Evolutionary conservation across 2,797 vertebrate species (phyloP), one percentile per base, ranked within the genome.

Genomic region (Silurus lanzhouensis): DNA sequence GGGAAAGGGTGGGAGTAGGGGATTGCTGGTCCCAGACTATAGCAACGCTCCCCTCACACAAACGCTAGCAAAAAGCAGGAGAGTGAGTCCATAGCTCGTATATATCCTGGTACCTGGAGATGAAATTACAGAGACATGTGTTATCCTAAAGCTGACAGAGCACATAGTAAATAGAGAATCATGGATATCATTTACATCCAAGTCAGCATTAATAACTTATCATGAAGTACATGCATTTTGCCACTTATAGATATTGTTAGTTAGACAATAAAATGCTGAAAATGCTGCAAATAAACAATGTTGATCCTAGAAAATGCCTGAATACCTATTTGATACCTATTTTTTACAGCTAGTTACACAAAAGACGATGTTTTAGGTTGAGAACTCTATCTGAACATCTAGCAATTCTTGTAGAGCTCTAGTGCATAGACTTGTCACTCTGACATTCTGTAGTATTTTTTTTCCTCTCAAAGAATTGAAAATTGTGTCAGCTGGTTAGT

Each of bases 31-130:
- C 95, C 95, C 95, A 94, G 93, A 96, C 95, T 97, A 98, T 96
- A 97, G 95, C 95, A 97, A 96, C 95, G 95, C 95, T 94, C 94
- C 96, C 94, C 96, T 96, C 96, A 97, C 92, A 95, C 97, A 94
- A 94, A 94, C 94, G 90, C 95, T 96, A 87, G 93, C 94, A 95
- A 98, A 96, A 90, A 98, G 95, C 92, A 98, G 96, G 94, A 96
- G 92, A 92, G 96, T 95, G 94, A 96, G 96, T 95, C 96, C 96
- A 93, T 93, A 95, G 96, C 95, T 96, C 95, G 94, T 95, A 93
- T 96, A 95, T 97, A 96, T 97, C 95, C 96, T 97, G 92, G 96
- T 96, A 96, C 97, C 97, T 99, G 96, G 90, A 92, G 92, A 95
- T 96, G 92, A 97, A 95, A 93, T 94, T 93, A 94, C 89, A 95